Evolutionary conservation across 2,888 invertebrate genomes (phyloP).

Genomic region (Cyaniris semiargus): DNA sequence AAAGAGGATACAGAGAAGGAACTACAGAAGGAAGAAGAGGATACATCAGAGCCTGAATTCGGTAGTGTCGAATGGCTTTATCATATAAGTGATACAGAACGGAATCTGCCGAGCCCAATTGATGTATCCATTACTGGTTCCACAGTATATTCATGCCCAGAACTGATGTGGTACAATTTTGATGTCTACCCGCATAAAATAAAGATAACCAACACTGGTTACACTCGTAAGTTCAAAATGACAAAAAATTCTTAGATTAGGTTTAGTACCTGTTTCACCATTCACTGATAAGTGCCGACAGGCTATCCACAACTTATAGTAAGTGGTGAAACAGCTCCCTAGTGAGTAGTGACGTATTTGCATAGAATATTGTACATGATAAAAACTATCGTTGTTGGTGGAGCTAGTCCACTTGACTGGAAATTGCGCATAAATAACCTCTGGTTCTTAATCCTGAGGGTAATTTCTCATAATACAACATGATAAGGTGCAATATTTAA

Average conservation of each 20-base stretch:
- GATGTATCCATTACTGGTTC: slow-evolving; percentile 68
- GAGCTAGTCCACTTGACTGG: no score
- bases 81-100: slow-evolving; percentile 59
- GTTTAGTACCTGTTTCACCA: neutral
- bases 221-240: slow-evolving; percentile 73
- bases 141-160: slow-evolving; percentile 61
- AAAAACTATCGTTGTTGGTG: no score
- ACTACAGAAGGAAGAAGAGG: slow-evolving; percentile 44
- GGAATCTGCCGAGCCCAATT: slow-evolving; percentile 63
- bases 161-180: slow-evolving; percentile 80
- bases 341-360: no score
- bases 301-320: no score
- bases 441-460: no score
- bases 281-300: neutral
- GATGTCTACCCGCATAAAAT: slow-evolving; percentile 82
- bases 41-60: slow-evolving; percentile 46
- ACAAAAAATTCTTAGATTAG: neutral
- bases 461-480: no score
- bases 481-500: no score
- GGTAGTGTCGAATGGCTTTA: slow-evolving; percentile 65
- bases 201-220: slow-evolving; percentile 84
- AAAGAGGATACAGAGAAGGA: slow-evolving; percentile 50
- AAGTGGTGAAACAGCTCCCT: no score
- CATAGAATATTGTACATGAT: no score
- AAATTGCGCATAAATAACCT: no score